These are phyloP conservation scores for Merluccius polli DNA, from an alignment of 2,797 vertebrate genomes.

Conservation along the genomic window DNA sequence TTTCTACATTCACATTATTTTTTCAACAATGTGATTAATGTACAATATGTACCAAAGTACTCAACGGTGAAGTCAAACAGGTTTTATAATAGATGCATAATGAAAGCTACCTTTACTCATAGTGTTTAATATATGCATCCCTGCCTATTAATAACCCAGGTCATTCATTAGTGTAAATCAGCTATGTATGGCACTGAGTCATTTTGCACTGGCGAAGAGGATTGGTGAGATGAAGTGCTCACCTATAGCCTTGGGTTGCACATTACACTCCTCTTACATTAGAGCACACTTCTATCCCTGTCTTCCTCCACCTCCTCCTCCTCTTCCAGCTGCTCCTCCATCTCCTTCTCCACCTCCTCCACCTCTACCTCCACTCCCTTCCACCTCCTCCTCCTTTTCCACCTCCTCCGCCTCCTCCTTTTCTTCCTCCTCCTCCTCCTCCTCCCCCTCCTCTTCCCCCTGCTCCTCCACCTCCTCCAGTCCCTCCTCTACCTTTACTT, in stretches of 20 bases:
- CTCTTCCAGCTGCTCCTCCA: too few species aligned
- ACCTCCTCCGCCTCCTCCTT: constrained; percentile 10
- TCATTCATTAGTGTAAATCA: constrained; percentile 74
- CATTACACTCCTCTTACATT: constrained; percentile 66
- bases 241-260: constrained; percentile 69
- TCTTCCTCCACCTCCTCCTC: too few species aligned
- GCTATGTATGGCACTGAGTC: constrained; percentile 64
- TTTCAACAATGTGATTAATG: constrained; percentile 51
- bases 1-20: constrained; percentile 42
- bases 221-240: constrained; percentile 66
- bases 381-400: too few species aligned
- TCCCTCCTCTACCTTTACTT: background rate
- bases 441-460: constrained; percentile 47
- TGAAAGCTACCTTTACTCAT: constrained; percentile 76
- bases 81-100: constrained; percentile 73
- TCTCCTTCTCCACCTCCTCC: too few species aligned
- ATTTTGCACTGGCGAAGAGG: constrained; percentile 68
- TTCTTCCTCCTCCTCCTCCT: constrained; percentile 36
- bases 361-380: too few species aligned
- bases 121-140: constrained; percentile 73
- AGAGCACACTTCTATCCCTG: constrained; percentile 42
- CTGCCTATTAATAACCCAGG: constrained; percentile 69
- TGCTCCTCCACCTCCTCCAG: constrained; percentile 19
- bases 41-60: constrained; percentile 46
- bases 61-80: constrained; percentile 63